Base-by-base conservation (phyloP, 2,113 vertebrate genomes). In the Okapia johnstoni region DNA sequence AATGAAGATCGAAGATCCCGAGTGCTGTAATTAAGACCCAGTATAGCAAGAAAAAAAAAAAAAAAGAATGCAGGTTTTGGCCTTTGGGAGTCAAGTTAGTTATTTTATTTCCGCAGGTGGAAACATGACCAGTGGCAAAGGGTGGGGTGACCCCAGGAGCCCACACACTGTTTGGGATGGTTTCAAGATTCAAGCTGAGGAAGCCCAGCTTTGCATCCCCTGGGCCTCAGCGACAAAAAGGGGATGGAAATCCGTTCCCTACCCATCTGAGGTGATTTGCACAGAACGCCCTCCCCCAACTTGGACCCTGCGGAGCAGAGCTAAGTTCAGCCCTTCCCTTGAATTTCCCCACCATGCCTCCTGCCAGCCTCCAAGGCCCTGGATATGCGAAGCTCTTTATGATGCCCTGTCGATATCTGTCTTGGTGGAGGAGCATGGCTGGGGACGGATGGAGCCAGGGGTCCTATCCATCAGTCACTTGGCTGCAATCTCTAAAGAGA, bases 401-500 rank as follows among this genome's bases (percentile, higher is more conserved):
- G 97, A 97, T 81, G 88, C 50, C 81, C 61, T 97, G 96, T 97
- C 83, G 13, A 97, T 98, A 97, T 98, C 94, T 88, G 97, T 98
- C 97, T 97, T 97, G 95, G 96, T 3, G 7, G 84, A 85, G 88
- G 88, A 95, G 90, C 4, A 7, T 43, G 85, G 66, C 77, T 79
- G 93, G 84, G 97, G 94, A 96, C 12, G 86, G 88, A 97, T 98
- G 95, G 97, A 94, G 97, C 97, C 96, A 66, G 88, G 91, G 97
- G 98, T 94, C 96, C 96, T 76, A 97, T 98, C 89, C 97, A 94
- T 98, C 97, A 97, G 98, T 97, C 97, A 97, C 98, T 94, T 86
- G 97, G 96, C 98, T 96, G 93, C 96, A 94, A 54, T 97, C 96
- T 98, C 97, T 98, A 97, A 98, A 98, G 96, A 97, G 97, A 97